Conservation (phyloP, 2,888 invertebrate genomes). For the Acronicta aceris region DNA sequence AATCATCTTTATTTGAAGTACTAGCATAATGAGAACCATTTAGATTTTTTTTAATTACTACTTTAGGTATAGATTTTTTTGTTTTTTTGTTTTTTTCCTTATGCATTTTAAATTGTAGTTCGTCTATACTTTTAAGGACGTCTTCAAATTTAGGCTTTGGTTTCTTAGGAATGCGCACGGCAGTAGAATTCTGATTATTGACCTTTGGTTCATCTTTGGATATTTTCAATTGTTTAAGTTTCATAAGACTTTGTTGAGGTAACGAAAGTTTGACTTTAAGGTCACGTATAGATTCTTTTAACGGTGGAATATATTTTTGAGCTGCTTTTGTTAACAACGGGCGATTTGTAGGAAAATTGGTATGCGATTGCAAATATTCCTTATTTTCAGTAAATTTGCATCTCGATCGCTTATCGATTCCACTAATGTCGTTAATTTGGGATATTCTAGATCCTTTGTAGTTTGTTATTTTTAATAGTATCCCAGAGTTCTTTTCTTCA, state of each 20-base stretch:
- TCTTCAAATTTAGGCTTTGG: conserved; percentile 87
- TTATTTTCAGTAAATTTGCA: conserved; percentile 80
- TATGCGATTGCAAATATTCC: conserved; percentile 68
- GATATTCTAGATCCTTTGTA: conserved; percentile 79
- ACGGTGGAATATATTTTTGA: conserved; percentile 87
- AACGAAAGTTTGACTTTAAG: conserved; percentile 83
- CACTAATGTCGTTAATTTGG: conserved; percentile 71
- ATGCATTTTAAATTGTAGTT: conserved; percentile 81
- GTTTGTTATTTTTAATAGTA: conserved; percentile 82
- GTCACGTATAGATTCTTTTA: conserved; percentile 77
- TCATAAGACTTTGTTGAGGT: conserved; percentile 80
- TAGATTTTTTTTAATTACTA: conserved; percentile 84
- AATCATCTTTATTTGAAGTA: conserved; percentile 69
- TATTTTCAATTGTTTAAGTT: conserved; percentile 80
- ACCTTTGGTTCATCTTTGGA: conserved; percentile 77
- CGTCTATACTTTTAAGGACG: conserved; percentile 86
- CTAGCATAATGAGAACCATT: conserved; percentile 86
- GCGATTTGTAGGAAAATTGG: conserved; percentile 65
- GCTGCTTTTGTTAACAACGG: conserved; percentile 86
- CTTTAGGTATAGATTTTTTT: conserved; percentile 82
- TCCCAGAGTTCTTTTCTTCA: conserved; percentile 79
- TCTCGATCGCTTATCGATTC: conserved; percentile 62
- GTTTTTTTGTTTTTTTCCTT: conserved; percentile 79
- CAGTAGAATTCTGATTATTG: conserved; percentile 62
- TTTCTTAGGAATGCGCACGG: conserved; percentile 73